Evolutionary conservation across 2,113 vertebrate genomes (phyloP).

Genomic region (Pollachius pollachius): DNA sequence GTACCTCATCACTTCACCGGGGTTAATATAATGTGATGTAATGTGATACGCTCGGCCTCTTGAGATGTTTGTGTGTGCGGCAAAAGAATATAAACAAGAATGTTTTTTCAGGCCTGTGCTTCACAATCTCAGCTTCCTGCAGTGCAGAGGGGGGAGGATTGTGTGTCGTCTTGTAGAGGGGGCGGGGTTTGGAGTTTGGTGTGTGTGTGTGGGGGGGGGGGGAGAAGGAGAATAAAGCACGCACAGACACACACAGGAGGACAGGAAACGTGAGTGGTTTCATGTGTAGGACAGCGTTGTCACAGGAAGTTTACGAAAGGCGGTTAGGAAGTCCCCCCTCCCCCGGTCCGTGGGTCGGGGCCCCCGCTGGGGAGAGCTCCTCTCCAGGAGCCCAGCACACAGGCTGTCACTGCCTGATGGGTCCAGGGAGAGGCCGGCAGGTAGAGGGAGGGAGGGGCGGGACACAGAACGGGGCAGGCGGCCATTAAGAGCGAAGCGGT

Average conservation of each 20-base stretch:
- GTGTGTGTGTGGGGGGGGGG: not conserved
- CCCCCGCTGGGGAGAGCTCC: conserved; percentile 36
- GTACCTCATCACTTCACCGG: too few relatives aligned
- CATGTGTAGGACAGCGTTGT: conserved; percentile 41
- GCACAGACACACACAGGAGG: too few relatives aligned
- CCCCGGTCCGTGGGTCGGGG: conserved; percentile 27
- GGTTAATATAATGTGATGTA: too few relatives aligned
- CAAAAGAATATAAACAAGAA: not conserved
- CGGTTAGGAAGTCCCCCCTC: conserved; percentile 24
- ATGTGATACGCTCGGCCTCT: too few relatives aligned
- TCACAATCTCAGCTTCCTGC: conserved; percentile 20
- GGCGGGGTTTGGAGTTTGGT: not conserved
- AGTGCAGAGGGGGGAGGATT: conserved; percentile 13
- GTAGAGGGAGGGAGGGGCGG: not conserved
- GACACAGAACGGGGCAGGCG: not conserved
- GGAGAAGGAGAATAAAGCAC: not conserved
- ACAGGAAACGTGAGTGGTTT: conserved; percentile 24
- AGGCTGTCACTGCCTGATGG: conserved; percentile 38
- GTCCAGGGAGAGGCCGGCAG: conserved; percentile 24
- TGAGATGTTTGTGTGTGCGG: too few relatives aligned
- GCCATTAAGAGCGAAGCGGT: not conserved
- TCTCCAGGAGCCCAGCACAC: conserved; percentile 8
- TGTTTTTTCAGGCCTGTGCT: too few relatives aligned
- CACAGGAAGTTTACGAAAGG: conserved; percentile 40
- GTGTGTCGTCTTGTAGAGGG: not conserved